Evolutionary conservation across 2,797 vertebrate genomes (phyloP).

Genomic region (Myiotriccus ornatus): DNA sequence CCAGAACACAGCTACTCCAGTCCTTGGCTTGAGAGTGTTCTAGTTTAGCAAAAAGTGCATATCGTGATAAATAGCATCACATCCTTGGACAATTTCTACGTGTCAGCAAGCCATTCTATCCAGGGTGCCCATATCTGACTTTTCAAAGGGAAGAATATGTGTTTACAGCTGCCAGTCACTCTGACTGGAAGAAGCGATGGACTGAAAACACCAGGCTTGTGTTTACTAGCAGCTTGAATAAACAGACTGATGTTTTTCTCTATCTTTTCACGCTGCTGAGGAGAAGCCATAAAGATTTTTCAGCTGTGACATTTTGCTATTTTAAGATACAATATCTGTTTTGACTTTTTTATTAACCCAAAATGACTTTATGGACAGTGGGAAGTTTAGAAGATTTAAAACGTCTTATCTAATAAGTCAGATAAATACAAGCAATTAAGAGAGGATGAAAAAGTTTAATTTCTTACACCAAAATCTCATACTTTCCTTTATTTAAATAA

Average conservation of each 20-base stretch:
- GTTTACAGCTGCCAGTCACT: constrained; percentile 31
- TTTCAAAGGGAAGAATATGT: constrained; percentile 26
- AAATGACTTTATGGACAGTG: not conserved
- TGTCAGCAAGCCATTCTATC: constrained; percentile 3
- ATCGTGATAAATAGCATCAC: not conserved
- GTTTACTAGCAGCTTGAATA: constrained; percentile 42
- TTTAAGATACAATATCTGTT: not conserved
- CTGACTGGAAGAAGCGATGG: constrained; percentile 1
- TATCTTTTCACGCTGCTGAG: not conserved
- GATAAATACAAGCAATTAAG: not conserved
- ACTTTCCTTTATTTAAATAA: not conserved
- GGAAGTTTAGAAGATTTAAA: not conserved
- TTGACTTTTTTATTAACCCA: not conserved
- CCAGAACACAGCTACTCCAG: not conserved
- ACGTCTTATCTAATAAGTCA: not conserved
- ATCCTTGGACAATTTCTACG: constrained; percentile 38
- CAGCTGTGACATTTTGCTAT: not conserved
- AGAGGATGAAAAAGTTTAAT: not conserved
- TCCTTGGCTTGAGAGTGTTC: not conserved
- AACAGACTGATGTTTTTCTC: not conserved
- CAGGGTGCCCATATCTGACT: not conserved
- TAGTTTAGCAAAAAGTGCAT: constrained; percentile 26
- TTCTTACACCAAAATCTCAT: not conserved
- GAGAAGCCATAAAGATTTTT: not conserved
- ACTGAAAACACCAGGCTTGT: constrained; percentile 20